phyloP scores from a whole-genome alignment of 2,888 invertebrate genomes.

The Perdita meconis region DNA sequence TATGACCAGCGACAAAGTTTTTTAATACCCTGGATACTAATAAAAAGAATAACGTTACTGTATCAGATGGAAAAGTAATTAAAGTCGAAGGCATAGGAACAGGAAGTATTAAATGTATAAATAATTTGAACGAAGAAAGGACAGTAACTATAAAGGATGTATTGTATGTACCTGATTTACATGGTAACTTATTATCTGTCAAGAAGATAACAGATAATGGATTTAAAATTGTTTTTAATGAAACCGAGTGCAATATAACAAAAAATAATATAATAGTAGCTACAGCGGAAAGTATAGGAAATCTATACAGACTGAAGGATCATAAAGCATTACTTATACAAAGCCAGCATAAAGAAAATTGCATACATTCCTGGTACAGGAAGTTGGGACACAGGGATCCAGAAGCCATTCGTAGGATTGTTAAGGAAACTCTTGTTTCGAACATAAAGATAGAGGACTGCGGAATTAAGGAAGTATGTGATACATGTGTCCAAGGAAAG shows the following conservation, averaged over 20 bases:
- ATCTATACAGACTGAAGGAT: not conserved
- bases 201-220: not conserved
- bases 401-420: not conserved
- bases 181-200: not conserved
- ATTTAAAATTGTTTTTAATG: not conserved
- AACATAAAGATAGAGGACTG: conserved; percentile 9
- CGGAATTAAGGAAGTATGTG: not conserved
- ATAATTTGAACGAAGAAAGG: not conserved
- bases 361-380: conserved; percentile 1
- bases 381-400: conserved; percentile 6
- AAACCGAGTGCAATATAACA: not conserved
- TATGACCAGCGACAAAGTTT: not conserved
- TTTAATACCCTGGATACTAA: not conserved
- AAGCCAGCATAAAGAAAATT: not conserved
- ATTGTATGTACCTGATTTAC: not conserved
- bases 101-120: not conserved
- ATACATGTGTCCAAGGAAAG: conserved; percentile 1
- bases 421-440: not conserved
- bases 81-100: not conserved
- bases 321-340: not conserved
- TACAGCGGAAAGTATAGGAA: not conserved
- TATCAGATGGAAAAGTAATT: not conserved
- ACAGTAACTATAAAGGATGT: not conserved
- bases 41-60: not conserved
- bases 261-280: not conserved